Evolutionary conservation across 2,797 vertebrate genomes (phyloP).

Genomic region (Gorsachius magnificus): DNA sequence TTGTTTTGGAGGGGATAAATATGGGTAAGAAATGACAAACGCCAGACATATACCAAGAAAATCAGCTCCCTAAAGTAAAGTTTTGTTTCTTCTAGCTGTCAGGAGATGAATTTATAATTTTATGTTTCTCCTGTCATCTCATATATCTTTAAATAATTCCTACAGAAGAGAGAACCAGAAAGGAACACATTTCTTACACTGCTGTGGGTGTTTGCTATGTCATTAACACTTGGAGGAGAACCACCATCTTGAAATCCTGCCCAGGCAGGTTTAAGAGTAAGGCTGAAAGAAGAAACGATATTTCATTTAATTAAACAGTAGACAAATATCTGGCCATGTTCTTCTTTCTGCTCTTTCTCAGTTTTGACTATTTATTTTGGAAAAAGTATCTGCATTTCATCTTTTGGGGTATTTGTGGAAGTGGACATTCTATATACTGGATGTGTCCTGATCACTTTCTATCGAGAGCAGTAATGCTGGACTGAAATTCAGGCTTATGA

Average conservation of each 20-base stretch:
- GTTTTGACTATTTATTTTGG: not conserved
- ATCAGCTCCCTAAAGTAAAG: not conserved
- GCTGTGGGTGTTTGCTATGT: conserved; percentile 42
- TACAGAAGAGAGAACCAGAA: not conserved
- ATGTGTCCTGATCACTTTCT: not conserved
- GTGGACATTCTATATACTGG: not conserved
- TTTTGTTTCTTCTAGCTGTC: not conserved
- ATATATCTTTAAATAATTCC: conserved; percentile 1
- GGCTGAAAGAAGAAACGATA: not conserved
- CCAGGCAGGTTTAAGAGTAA: conserved; percentile 33
- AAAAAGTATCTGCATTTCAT: not conserved
- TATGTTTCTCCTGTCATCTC: not conserved
- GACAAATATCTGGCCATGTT: not conserved
- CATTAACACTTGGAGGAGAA: conserved; percentile 55
- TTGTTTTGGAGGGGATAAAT: not conserved
- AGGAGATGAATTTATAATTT: not conserved
- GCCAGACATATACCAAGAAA: not conserved
- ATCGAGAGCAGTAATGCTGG: not conserved
- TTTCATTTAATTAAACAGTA: not conserved
- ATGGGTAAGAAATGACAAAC: not conserved
- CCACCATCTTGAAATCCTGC: conserved; percentile 36
- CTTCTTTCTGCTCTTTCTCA: not conserved
- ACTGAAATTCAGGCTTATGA: not conserved
- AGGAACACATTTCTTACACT: not conserved
- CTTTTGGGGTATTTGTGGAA: not conserved